Conservation (phyloP, 2,888 invertebrate genomes). For the Drepanosiphum platanoidis region DNA sequence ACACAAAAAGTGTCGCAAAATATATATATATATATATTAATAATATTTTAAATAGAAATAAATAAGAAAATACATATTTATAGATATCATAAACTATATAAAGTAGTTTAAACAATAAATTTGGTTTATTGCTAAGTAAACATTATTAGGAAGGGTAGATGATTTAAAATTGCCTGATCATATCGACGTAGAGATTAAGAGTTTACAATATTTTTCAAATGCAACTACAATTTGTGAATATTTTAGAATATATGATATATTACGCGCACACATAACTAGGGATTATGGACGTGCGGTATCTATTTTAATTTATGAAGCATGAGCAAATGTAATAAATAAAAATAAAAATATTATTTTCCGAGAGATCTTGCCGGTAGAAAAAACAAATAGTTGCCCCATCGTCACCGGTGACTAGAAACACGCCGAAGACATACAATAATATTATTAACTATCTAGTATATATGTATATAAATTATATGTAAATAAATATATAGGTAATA, state of each 20-base stretch:
- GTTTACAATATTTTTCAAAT: slow-evolving; percentile 24
- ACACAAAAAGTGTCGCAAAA: slow-evolving; percentile 37
- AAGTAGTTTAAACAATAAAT: slow-evolving; percentile 27
- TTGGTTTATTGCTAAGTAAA: slow-evolving; percentile 39
- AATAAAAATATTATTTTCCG: slow-evolving; percentile 54
- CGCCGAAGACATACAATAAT: slow-evolving; percentile 55
- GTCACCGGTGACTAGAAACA: slow-evolving; percentile 62
- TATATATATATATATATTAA: slow-evolving; percentile 54
- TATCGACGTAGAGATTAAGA: background rate
- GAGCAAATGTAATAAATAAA: slow-evolving; percentile 59
- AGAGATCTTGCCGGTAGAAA: slow-evolving; percentile 59
- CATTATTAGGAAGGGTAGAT: slow-evolving; percentile 42
- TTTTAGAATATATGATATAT: slow-evolving; percentile 12
- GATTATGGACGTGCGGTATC: slow-evolving; percentile 2
- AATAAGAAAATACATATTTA: slow-evolving; percentile 58
- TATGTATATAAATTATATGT: slow-evolving; percentile 19
- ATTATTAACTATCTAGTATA: slow-evolving; percentile 40
- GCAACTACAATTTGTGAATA: slow-evolving; percentile 31
- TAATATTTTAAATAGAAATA: slow-evolving; percentile 57
- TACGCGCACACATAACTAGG: slow-evolving; percentile 42
- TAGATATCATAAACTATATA: slow-evolving; percentile 23
- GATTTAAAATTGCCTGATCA: slow-evolving; percentile 29
- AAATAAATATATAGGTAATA: slow-evolving; percentile 39
- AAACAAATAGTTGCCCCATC: slow-evolving; percentile 56
- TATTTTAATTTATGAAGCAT: slow-evolving; percentile 39